phyloP scores from a whole-genome alignment of 1,140 invertebrate genomes.

The Zelostemma sp. region DNA sequence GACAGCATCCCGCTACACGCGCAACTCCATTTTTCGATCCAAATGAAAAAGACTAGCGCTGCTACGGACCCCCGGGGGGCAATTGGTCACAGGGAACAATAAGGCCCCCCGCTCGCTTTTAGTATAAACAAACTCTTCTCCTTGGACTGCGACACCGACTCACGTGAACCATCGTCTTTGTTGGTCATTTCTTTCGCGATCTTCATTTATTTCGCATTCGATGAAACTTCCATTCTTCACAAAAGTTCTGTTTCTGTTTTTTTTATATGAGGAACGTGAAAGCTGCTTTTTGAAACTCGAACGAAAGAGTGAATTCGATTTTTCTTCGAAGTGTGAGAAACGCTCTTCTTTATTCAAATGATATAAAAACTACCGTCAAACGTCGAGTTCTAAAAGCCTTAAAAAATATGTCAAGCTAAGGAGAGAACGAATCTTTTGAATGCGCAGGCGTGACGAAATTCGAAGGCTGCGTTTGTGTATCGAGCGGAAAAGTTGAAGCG shows the following conservation, averaged over 20 bases:
- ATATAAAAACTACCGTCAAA: background rate
- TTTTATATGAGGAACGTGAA: too few relatives aligned
- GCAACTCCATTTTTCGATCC: constrained; percentile 21
- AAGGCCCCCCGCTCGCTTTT: constrained; percentile 36
- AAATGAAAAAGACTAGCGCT: constrained; percentile 43
- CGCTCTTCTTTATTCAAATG: too few relatives aligned
- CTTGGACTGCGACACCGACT: constrained; percentile 14
- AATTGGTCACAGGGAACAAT: constrained; percentile 62
- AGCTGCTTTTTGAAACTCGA: too few relatives aligned
- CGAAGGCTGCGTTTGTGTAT: constrained; percentile 35
- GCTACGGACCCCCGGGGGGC: constrained; percentile 37
- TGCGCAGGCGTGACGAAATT: constrained; percentile 46
- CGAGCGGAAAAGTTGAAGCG: constrained; percentile 30
- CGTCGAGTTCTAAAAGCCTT: constrained; percentile 2
- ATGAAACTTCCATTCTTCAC: constrained; percentile 1
- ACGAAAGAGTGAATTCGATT: too few relatives aligned
- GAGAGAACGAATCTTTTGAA: background rate
- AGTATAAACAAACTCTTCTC: constrained; percentile 60
- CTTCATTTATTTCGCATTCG: too few relatives aligned
- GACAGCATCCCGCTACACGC: constrained; percentile 14
- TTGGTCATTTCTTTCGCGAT: constrained; percentile 21
- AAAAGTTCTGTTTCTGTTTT: too few relatives aligned
- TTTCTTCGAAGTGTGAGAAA: too few relatives aligned
- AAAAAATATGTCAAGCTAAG: background rate
- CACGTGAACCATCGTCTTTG: constrained; percentile 36